Evolutionary conservation across 2,113 vertebrate species (phyloP), one percentile per base, ranked within the genome.

Genomic region (Phycodurus eques): DNA sequence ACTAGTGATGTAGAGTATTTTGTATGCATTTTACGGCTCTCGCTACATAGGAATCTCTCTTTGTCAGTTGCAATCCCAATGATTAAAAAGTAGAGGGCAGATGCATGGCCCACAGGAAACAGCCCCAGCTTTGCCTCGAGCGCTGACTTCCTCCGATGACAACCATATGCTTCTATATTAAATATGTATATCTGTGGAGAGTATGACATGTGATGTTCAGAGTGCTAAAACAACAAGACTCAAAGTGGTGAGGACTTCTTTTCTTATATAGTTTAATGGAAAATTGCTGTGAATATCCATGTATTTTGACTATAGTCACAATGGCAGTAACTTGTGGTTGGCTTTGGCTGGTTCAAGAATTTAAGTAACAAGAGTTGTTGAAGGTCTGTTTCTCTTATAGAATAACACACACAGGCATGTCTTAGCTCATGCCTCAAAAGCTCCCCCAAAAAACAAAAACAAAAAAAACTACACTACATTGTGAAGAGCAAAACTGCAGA

Each of bases 131-230:
- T 75, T 73, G 69, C 81, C 82, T 80, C 67, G 1, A 75, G 81
- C 68, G 0, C 69, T 80, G 83, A 81, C 83, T 83, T 85, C 87
- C 81, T 81, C 76, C 47, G 68, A 85, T 80, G 84, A 86, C 84
- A 79, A 79, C 85, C 89, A 88, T 89, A 85, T 88, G 83, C 67
- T 85, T 53, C 63, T 65, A 5, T 72, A 80, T 87, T 84, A 85
- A 83, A 83, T 81, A 89, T 83, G 85, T 76, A 84, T 80, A 75
- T 72, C 54, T 70, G 56, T 60, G 63, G 75, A 76, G 72, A 83
- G 62, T 13, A 9, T 27, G 56, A 60, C 56, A 67, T 75, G 71
- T 51, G 66, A 72, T 77, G 77, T 56, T 67, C 66, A 71, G 67
- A 33, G 57, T 59, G 64, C 31, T 74, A 54, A 54, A 69, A 62